phyloP scores from a whole-genome alignment of 37 sponge, comb jelly and placozoan genomes.

The Eunapius fragilis region DNA sequence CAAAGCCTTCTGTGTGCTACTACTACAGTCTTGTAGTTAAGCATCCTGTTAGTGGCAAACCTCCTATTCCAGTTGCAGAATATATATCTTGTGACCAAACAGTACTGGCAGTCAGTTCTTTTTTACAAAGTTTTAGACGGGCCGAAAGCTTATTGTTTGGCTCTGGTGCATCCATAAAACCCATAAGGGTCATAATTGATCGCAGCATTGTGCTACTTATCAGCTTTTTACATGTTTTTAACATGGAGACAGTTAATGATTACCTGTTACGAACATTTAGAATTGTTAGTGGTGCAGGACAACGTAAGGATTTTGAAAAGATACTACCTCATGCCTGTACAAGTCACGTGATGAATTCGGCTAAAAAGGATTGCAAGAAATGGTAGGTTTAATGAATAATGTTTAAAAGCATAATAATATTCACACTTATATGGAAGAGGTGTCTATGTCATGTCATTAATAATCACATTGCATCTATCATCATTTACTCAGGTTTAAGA shows the following conservation, averaged over 20 bases:
- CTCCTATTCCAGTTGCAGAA: not conserved
- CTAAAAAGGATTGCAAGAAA: not conserved
- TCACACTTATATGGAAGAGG: too few species aligned
- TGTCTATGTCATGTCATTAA: not conserved
- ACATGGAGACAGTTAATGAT: not conserved
- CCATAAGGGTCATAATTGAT: not conserved
- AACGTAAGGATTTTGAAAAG: not conserved
- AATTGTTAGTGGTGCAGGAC: not conserved
- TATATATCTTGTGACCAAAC: not conserved
- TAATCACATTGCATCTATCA: not conserved
- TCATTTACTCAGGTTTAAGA: not conserved
- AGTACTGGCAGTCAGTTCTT: not conserved
- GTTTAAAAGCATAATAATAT: not conserved
- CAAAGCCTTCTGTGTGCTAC: too few species aligned
- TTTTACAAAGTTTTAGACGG: not conserved
- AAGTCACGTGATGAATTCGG: conserved; percentile 2
- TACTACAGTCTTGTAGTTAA: too few species aligned
- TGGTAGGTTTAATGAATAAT: not conserved
- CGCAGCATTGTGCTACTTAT: not conserved
- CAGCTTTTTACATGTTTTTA: not conserved
- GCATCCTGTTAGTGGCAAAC: not conserved
- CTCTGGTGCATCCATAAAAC: not conserved
- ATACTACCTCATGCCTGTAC: not conserved
- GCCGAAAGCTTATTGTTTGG: not conserved
- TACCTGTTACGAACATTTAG: not conserved